Percentiles rank a stretch among this genome's conserved stretches.
phyloP scores from a whole-genome alignment of 2,888 invertebrate genomes.

The Brachyopa scutellaris region DNA sequence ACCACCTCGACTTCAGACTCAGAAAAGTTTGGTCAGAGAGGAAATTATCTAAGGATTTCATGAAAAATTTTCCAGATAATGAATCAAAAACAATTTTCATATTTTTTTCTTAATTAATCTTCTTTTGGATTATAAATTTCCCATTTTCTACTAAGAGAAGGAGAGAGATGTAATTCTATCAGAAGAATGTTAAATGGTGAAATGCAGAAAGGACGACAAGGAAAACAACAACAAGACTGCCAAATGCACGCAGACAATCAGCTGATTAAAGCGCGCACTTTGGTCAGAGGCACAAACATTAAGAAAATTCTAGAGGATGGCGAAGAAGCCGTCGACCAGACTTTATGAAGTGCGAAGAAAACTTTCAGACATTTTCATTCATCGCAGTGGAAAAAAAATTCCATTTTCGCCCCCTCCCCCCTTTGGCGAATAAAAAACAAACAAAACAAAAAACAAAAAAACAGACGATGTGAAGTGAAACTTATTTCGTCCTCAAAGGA shows the following conservation, averaged over 20 bases:
- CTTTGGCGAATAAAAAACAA: conserved; percentile 13
- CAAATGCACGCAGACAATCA: conserved; percentile 72
- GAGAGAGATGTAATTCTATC: conserved; percentile 45
- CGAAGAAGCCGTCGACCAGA: not conserved
- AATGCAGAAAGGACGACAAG: conserved; percentile 28
- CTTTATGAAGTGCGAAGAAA: conserved; percentile 67
- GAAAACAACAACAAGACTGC: conserved; percentile 35
- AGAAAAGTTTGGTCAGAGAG: conserved; percentile 34
- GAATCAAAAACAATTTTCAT: conserved; percentile 80
- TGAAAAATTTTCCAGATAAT: conserved; percentile 75
- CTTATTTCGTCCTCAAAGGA: conserved; percentile 64
- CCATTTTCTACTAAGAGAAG: not conserved
- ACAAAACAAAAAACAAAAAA: not conserved
- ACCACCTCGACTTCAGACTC: not conserved
- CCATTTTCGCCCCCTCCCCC: conserved; percentile 64
- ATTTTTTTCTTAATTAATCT: conserved; percentile 81
- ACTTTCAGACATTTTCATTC: conserved; percentile 66
- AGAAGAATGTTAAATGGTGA: conserved; percentile 63
- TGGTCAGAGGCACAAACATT: conserved; percentile 22
- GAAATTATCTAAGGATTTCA: conserved; percentile 50
- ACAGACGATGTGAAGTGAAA: conserved; percentile 50
- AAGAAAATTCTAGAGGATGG: not conserved
- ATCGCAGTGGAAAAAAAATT: conserved; percentile 61
- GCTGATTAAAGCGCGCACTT: conserved; percentile 73
- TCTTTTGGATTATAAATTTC: conserved; percentile 73